Conservation (phyloP, 64 coral and sea anemone genomes). For the Montipora sp. region DNA sequence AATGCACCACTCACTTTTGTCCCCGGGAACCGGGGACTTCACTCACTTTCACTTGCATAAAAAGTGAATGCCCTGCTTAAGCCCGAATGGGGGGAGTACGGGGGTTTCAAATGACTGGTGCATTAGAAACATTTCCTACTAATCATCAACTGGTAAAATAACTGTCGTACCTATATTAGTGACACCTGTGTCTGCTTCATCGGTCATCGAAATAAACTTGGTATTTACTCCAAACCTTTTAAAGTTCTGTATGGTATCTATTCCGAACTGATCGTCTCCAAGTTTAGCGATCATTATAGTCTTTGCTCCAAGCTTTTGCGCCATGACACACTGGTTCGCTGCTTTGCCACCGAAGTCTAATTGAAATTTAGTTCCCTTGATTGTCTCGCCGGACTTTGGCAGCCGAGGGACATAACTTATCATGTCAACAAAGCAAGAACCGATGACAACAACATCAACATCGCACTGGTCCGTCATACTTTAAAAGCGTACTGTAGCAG, state of each 20-base stretch:
- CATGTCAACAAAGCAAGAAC: conserved; percentile 90
- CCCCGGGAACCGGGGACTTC: too few species aligned
- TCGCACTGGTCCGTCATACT: background rate
- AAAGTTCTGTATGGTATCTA: conserved; percentile 85
- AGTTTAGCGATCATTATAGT: conserved; percentile 82
- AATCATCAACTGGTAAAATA: background rate
- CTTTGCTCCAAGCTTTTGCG: conserved; percentile 85
- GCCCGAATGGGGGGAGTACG: too few species aligned
- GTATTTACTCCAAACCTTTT: conserved; percentile 79
- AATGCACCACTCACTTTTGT: too few species aligned
- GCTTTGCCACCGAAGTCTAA: conserved; percentile 93
- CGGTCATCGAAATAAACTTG: conserved; percentile 71
- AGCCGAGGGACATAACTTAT: conserved; percentile 72
- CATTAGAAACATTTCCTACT: background rate
- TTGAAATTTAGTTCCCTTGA: conserved; percentile 82
- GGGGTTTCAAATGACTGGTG: background rate
- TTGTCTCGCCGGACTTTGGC: conserved; percentile 76
- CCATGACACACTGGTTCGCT: conserved; percentile 91
- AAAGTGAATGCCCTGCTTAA: too few species aligned
- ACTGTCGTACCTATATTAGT: conserved; percentile 85
- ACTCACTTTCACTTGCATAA: too few species aligned
- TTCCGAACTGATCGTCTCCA: conserved; percentile 89
- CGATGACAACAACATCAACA: conserved; percentile 80
- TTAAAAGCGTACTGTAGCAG: too few species aligned
- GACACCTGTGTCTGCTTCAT: conserved; percentile 75